Conservation (phyloP, 2,888 invertebrate species). For the Heliconius ismenius region DNA sequence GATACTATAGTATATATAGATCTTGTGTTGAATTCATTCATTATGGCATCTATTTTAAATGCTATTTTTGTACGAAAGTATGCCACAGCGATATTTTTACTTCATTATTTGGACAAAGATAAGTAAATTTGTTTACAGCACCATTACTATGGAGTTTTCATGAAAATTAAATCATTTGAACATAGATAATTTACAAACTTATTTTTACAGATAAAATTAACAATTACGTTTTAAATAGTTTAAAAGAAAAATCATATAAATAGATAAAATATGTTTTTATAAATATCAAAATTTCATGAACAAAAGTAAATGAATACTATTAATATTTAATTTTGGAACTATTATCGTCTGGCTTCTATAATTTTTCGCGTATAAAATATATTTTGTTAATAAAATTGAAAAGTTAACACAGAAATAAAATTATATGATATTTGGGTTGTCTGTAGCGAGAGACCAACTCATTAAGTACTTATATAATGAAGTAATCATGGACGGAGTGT, state of each 20-base stretch:
- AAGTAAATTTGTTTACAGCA: neutral
- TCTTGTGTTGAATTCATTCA: conserved; percentile 42
- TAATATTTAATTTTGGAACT: neutral
- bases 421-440: conserved; percentile 39
- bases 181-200: neutral
- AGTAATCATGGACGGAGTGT: conserved; percentile 75
- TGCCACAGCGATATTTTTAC: conserved; percentile 16
- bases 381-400: conserved; percentile 24
- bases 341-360: neutral
- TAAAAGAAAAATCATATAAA: neutral
- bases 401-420: conserved; percentile 37
- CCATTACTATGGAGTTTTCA: neutral
- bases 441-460: conserved; percentile 59
- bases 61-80: conserved; percentile 33
- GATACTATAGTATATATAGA: conserved; percentile 40
- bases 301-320: too few relatives aligned
- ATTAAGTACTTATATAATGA: conserved; percentile 78
- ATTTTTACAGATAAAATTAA: conserved; percentile 3
- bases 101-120: conserved; percentile 4
- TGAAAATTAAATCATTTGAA: neutral
- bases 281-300: too few relatives aligned
- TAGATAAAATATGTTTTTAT: neutral
- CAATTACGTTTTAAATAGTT: neutral
- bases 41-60: conserved; percentile 54
- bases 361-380: too few relatives aligned